phyloP scores from a whole-genome alignment of 2,888 invertebrate species.

The Orthosia gothica region DNA sequence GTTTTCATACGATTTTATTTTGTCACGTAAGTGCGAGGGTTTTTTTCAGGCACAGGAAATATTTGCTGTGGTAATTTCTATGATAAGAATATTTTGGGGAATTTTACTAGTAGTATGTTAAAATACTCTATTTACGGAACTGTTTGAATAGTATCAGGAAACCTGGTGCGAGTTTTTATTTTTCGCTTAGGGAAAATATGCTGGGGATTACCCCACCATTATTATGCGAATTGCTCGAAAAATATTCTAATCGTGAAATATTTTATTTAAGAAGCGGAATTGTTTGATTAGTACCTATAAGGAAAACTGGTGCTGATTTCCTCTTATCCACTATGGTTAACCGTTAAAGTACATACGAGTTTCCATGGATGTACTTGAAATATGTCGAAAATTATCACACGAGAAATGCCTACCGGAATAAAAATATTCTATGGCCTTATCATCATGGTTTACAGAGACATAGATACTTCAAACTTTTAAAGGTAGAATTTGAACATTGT shows the following conservation, averaged over 20 bases:
- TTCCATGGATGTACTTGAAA: not conserved
- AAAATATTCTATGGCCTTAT: too few species aligned
- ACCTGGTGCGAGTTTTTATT: not conserved
- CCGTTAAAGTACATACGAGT: too few species aligned
- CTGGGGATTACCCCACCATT: too few species aligned
- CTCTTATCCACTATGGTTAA: not conserved
- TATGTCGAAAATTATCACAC: too few species aligned
- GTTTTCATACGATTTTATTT: constrained; percentile 40
- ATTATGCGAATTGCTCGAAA: too few species aligned
- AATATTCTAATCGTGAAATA: too few species aligned
- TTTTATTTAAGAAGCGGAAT: too few species aligned
- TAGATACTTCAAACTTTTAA: not conserved
- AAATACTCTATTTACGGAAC: not conserved
- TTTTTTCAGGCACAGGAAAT: not conserved
- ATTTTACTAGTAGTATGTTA: not conserved
- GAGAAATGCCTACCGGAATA: too few species aligned
- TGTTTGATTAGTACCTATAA: too few species aligned
- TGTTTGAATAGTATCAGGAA: not conserved
- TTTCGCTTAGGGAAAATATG: too few species aligned
- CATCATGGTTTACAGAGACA: too few species aligned
- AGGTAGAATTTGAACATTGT: not conserved
- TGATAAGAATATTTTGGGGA: not conserved
- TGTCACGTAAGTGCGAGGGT: constrained; percentile 20
- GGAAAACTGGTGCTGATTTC: not conserved
- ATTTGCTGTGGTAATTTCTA: not conserved